Percentiles rank a stretch among this genome's conserved stretches.
Evolutionary conservation across 2,888 invertebrate genomes (phyloP).

Genomic region (Rhagium mordax): DNA sequence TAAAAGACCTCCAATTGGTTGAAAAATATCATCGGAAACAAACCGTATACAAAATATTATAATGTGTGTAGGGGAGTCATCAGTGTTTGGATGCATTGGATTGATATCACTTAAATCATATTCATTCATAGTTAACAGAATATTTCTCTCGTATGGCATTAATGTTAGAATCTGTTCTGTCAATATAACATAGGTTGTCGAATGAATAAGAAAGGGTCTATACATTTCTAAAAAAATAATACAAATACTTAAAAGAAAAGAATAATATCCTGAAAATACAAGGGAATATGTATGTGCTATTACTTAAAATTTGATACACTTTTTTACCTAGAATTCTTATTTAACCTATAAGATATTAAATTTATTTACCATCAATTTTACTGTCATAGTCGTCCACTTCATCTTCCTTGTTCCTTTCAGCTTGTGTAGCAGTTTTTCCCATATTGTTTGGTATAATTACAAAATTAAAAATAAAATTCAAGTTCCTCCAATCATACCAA

Average conservation of each 20-base stretch:
- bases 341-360: background rate
- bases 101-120: slow-evolving; percentile 41
- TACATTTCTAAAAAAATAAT: slow-evolving; percentile 34
- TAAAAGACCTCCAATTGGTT: slow-evolving; percentile 49
- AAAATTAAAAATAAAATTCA: background rate
- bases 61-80: slow-evolving; percentile 41
- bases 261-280: background rate
- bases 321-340: no score
- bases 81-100: slow-evolving; percentile 37
- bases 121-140: slow-evolving; percentile 45
- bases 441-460: background rate
- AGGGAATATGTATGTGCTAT: background rate
- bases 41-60: slow-evolving; percentile 45
- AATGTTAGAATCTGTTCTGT: slow-evolving; percentile 42
- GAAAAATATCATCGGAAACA: slow-evolving; percentile 40
- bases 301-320: no score
- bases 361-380: slow-evolving; percentile 10
- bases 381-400: slow-evolving; percentile 2
- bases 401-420: background rate
- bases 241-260: background rate
- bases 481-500: background rate
- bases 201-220: slow-evolving; percentile 38
- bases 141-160: slow-evolving; percentile 42
- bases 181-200: slow-evolving; percentile 33
- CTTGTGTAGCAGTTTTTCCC: slow-evolving; percentile 3